A percentile compares a stretch with the other conserved stretches of the same genome.
Conservation (phyloP, 2,797 vertebrate species). For the Rallus crepitans region DNA sequence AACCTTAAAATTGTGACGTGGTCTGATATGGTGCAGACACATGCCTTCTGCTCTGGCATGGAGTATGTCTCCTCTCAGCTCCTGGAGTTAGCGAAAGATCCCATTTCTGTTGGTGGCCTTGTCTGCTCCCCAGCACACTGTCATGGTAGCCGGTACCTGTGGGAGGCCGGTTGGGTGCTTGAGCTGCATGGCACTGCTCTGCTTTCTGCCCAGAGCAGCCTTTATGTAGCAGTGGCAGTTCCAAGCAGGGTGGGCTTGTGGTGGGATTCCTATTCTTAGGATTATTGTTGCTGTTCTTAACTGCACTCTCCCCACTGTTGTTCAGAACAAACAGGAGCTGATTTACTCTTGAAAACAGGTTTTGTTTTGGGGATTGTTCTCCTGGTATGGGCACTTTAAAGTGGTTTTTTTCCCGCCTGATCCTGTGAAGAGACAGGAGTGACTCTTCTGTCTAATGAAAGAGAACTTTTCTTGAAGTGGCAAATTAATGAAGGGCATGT, state of each 20-base stretch:
- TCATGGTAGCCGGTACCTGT: neutral
- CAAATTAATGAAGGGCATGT: conserved; percentile 39
- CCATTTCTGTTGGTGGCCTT: neutral
- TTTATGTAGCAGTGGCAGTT: neutral
- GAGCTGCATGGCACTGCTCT: neutral
- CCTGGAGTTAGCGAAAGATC: neutral
- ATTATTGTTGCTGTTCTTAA: neutral
- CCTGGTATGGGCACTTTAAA: neutral
- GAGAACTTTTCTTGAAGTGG: conserved; percentile 14
- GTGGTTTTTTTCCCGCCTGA: neutral
- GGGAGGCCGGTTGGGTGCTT: neutral
- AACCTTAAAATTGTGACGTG: neutral
- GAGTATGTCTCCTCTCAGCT: neutral
- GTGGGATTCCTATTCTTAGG: neutral
- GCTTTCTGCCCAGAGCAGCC: neutral
- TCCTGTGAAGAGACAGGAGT: conserved; percentile 1
- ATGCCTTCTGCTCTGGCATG: neutral
- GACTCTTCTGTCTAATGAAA: conserved; percentile 30
- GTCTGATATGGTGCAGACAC: neutral
- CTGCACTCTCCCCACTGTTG: neutral
- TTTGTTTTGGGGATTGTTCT: conserved; percentile 4
- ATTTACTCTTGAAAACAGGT: neutral
- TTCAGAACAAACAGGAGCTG: conserved; percentile 20
- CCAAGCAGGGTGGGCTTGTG: neutral
- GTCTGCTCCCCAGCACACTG: neutral